These are phyloP conservation scores for Liopterus haemorrhoidalis DNA, from an alignment of 2,888 invertebrate genomes.

Conservation along the genomic window DNA sequence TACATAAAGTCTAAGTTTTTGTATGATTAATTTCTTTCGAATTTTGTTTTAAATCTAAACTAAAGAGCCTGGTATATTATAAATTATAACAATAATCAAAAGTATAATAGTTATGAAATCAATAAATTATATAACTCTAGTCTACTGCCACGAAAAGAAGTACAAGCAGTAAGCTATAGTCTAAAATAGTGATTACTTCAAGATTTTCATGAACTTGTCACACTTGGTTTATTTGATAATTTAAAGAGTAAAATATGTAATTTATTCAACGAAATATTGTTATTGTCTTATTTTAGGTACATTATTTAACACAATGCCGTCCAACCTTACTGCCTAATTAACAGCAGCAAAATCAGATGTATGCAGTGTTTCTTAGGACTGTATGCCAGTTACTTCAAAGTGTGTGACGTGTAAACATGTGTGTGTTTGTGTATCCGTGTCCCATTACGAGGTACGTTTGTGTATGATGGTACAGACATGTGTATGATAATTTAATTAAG, in stretches of 20 bases:
- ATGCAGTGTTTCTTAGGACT: too few relatives aligned
- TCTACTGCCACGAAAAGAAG: not conserved
- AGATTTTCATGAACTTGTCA: not conserved
- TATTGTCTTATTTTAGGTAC: too few relatives aligned
- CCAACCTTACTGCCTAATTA: too few relatives aligned
- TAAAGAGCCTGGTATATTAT: not conserved
- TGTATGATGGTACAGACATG: too few relatives aligned
- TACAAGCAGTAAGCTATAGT: too few relatives aligned
- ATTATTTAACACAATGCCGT: too few relatives aligned
- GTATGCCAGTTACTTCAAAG: too few relatives aligned
- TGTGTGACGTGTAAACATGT: too few relatives aligned
- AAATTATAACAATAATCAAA: slow-evolving; percentile 4
- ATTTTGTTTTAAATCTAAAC: not conserved
- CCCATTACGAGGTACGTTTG: too few relatives aligned
- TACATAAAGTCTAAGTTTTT: slow-evolving; percentile 1
- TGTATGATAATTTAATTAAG: too few relatives aligned
- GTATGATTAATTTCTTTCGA: not conserved
- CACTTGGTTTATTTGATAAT: not conserved
- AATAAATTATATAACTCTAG: not conserved
- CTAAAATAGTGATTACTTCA: slow-evolving; percentile 2
- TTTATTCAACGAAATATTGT: not conserved
- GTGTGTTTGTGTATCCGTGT: too few relatives aligned
- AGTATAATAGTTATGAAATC: not conserved
- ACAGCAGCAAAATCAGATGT: too few relatives aligned
- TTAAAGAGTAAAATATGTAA: not conserved